These are phyloP conservation scores for Clarias gariepinus DNA, from an alignment of 2,113 vertebrate species.

Conservation along the genomic window DNA sequence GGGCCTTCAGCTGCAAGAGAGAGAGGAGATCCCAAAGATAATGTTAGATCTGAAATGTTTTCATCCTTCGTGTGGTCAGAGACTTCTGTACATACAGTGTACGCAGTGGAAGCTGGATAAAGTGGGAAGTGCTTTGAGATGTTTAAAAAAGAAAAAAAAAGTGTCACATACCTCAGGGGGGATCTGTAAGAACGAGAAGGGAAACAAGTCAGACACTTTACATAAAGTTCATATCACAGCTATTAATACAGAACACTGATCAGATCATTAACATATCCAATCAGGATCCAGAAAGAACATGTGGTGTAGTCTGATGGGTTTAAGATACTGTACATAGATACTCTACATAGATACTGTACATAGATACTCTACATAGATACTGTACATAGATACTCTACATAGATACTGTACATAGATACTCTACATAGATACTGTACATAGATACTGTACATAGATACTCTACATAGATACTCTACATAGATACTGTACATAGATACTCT, in stretches of 20 bases:
- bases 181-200: conserved; percentile 58
- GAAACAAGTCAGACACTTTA: conserved; percentile 8
- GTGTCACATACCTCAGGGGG: conserved; percentile 61
- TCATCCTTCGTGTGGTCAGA: neutral
- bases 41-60: neutral
- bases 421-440: too few relatives aligned
- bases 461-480: too few relatives aligned
- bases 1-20: conserved; percentile 30
- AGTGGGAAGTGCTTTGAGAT: neutral
- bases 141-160: neutral
- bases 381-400: too few relatives aligned
- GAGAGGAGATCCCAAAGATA: neutral
- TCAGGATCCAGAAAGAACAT: too few relatives aligned
- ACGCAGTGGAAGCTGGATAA: neutral
- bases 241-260: neutral
- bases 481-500: too few relatives aligned
- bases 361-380: too few relatives aligned
- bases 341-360: too few relatives aligned
- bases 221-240: neutral
- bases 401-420: too few relatives aligned
- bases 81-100: neutral
- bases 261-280: neutral
- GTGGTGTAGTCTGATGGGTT: neutral
- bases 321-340: neutral
- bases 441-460: too few relatives aligned